Evolutionary conservation across 2,888 invertebrate genomes (phyloP).

Genomic region (Protodeltote pygarga): DNA sequence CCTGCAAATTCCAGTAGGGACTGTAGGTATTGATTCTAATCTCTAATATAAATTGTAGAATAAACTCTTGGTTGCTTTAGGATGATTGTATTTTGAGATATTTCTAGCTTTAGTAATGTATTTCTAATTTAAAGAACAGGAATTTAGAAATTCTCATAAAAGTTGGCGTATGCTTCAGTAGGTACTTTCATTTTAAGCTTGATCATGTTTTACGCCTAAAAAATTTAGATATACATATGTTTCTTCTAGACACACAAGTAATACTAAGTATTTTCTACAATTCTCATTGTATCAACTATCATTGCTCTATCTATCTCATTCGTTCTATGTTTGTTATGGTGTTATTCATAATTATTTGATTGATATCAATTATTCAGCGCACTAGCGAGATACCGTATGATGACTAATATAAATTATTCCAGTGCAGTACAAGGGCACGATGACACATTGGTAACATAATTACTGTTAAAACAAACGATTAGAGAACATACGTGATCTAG

Average conservation of each 20-base stretch:
- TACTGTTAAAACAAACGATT: neutral
- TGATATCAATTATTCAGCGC: no score
- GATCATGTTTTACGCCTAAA: no score
- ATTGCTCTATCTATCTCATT: no score
- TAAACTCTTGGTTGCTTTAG: conserved; percentile 33
- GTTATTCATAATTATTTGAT: no score
- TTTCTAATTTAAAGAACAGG: conserved; percentile 7
- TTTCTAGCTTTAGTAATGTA: conserved; percentile 3
- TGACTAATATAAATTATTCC: conserved; percentile 12
- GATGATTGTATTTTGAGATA: conserved; percentile 30
- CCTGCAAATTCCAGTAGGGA: conserved; percentile 38
- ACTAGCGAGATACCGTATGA: no score
- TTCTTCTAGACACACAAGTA: no score
- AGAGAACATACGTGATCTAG: conserved; percentile 15
- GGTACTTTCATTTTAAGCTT: no score
- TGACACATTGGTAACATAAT: neutral
- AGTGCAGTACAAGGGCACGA: neutral
- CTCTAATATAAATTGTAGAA: conserved; percentile 23
- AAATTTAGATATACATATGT: no score
- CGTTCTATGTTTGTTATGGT: no score
- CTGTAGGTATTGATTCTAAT: conserved; percentile 35
- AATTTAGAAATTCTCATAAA: neutral
- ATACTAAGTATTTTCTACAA: no score
- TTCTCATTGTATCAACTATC: no score
- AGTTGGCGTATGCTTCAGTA: no score